phyloP scores from a whole-genome alignment of 37 sponge, comb jelly and placozoan species.

The Aplysina aerophoba region DNA sequence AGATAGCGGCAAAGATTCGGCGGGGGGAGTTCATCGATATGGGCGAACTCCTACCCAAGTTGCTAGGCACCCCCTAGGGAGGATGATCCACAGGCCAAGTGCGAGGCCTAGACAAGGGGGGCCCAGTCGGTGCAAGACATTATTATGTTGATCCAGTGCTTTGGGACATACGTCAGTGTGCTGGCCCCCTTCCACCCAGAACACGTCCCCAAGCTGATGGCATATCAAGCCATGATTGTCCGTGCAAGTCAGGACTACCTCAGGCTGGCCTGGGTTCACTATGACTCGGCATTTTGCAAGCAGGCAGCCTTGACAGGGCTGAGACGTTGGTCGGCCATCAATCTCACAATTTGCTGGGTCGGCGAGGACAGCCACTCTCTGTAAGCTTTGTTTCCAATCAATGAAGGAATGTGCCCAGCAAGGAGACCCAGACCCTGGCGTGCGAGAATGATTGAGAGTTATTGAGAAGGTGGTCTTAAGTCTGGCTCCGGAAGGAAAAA shows the following conservation, averaged over 20 bases:
- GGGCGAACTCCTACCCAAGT: conserved; percentile 10
- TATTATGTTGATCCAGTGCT: conserved; percentile 59
- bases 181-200: conserved; percentile 4
- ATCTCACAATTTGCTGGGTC: conserved; percentile 41
- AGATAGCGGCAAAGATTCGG: neutral
- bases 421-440: neutral
- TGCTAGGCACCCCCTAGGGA: neutral
- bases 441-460: neutral
- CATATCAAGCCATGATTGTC: conserved; percentile 32
- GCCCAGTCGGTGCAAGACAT: conserved; percentile 23
- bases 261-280: conserved; percentile 37
- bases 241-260: conserved; percentile 26
- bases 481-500: neutral
- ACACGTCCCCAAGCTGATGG: conserved; percentile 31
- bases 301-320: conserved; percentile 37
- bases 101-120: neutral
- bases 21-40: neutral
- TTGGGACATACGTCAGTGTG: conserved; percentile 19
- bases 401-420: neutral
- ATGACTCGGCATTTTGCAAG: conserved; percentile 47
- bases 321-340: conserved; percentile 26
- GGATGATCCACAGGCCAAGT: neutral
- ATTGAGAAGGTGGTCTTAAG: neutral
- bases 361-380: neutral
- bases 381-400: neutral